Base-by-base conservation (phyloP, 1,140 invertebrate genomes). In the Zaprionus tsacasi region DNA sequence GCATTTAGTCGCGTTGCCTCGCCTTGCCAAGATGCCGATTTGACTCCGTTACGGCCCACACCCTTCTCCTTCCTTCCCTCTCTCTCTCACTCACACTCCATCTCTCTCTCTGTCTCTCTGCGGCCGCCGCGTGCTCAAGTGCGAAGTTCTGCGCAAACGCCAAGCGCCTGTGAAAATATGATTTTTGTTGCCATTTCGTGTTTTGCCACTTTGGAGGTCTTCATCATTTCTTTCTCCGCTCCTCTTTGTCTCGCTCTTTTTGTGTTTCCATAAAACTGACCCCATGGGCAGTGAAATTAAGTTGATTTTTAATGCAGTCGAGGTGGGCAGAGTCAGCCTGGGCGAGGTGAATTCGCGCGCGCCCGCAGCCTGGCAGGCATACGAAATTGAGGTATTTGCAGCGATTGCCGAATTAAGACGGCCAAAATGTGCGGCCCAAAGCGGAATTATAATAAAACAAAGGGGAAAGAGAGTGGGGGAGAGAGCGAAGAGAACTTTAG, bases 161-260 rank as follows among this genome's bases (percentile, higher is more conserved):
- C 85, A 90, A 89, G 85, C 85, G 85, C 85, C 85, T 89, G 86
- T 81, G 85, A 89, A 89, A 89, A 89, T 89, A 89, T 89, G 85
- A 89, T 87, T 89, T 82, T 89, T 78, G 76, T 78, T 78, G 76
- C 76, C 75, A 78, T 78, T 78, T 78, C 70, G 75, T 76, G 74
- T 76, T 76, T 76, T 72, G 74, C 74, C 74, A 76, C 74, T 76
- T 76, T 87, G 83, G 83, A 88, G 83, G 83, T 88, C 74, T 76
- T 78, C 75, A 78, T 78, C 64, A 69, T 74, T 78, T 68, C 45
- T 70, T 66, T 33, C 48, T 43, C 11, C 10, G 21, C n/a, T 36
- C 30, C 5, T 12, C 12, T 12, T 17, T 43, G 30, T 70, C 67
- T 68, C 43, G 60, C 43, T 71, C 27, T 43, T 61, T 67, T 67